Conservation (phyloP, 2,888 invertebrate species). For the Metacarcinus magister region DNA sequence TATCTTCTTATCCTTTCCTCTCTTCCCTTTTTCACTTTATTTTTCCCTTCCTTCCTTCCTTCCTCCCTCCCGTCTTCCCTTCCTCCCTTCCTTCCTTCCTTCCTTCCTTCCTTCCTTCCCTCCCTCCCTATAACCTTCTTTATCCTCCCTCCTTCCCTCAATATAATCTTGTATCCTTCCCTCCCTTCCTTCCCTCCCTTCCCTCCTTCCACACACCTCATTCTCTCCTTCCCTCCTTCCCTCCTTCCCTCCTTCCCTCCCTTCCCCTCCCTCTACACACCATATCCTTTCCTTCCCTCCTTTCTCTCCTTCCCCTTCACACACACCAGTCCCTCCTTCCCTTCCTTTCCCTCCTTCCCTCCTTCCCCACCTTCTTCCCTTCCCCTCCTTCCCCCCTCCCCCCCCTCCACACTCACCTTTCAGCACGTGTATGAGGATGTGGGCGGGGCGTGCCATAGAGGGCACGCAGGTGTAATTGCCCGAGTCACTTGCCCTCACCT, state of each 20-base stretch:
- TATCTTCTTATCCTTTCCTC: neutral
- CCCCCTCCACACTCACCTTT: neutral
- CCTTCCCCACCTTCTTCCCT: neutral
- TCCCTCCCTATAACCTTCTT: neutral
- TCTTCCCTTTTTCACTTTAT: neutral
- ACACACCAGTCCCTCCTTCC: neutral
- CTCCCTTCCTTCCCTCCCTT: neutral
- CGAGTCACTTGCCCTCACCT: neutral
- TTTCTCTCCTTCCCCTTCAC: neutral
- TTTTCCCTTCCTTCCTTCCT: neutral
- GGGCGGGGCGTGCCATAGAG: conserved; percentile 1
- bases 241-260: neutral
- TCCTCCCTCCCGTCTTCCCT: neutral
- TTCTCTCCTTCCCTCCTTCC: neutral
- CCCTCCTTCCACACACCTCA: neutral
- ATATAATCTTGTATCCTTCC: neutral
- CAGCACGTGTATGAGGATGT: conserved; percentile 39
- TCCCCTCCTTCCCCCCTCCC: neutral
- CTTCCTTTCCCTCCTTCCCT: neutral
- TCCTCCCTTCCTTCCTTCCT: neutral
- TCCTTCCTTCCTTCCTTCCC: neutral
- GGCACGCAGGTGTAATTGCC: neutral
- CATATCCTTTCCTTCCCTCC: neutral
- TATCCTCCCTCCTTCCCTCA: neutral
- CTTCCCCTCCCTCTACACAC: neutral